phyloP scores from a whole-genome alignment of 1,140 invertebrate species.

The Zaprionus camerounensis region DNA sequence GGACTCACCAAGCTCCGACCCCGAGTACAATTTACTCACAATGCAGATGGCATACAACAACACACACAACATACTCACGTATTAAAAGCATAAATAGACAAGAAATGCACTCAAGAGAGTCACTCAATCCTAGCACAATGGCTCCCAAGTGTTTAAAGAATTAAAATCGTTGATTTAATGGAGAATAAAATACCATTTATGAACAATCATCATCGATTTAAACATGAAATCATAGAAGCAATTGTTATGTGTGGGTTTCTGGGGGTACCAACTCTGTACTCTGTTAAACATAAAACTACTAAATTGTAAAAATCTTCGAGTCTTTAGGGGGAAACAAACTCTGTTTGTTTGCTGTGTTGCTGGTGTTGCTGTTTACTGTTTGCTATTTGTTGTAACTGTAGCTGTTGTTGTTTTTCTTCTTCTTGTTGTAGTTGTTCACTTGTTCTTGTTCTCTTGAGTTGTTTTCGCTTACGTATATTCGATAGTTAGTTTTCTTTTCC shows the following conservation, averaged over 20 bases:
- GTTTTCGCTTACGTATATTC: background rate
- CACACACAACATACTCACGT: no score
- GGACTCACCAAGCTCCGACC: no score
- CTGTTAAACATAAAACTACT: conserved; percentile 23
- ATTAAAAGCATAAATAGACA: no score
- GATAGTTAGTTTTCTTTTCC: background rate
- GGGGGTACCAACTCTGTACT: conserved; percentile 8
- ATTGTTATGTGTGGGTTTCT: background rate
- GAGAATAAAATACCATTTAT: conserved; percentile 42
- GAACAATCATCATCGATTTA: conserved; percentile 56
- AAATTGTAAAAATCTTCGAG: conserved; percentile 30
- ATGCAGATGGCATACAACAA: no score
- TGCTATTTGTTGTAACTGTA: background rate
- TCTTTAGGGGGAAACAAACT: conserved; percentile 17
- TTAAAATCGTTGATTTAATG: background rate
- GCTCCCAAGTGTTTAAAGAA: background rate
- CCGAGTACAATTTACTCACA: no score
- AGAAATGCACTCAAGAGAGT: no score
- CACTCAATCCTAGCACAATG: background rate
- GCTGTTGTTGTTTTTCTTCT: background rate
- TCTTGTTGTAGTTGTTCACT: background rate
- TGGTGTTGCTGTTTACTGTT: background rate
- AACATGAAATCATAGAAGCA: conserved; percentile 24
- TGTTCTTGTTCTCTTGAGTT: background rate
- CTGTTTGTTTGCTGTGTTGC: background rate